Percentiles rank a stretch among this genome's conserved stretches.
phyloP scores from a whole-genome alignment of 1,140 invertebrate species.

The Megalonaias nervosa region DNA sequence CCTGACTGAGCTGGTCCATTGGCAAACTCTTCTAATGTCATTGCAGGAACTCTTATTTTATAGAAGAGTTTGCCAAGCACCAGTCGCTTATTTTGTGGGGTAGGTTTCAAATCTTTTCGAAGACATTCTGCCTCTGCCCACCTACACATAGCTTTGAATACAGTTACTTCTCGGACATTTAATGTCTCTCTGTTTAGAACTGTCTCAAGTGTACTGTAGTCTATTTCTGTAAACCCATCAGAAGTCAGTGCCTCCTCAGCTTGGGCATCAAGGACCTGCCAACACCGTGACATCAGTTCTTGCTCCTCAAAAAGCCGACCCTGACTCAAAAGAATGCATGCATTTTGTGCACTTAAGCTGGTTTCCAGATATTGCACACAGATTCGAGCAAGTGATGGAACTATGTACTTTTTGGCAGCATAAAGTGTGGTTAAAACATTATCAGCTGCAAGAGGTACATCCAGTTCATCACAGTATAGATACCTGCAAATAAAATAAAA shows the following conservation, averaged over 20 bases:
- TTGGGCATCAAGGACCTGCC: slow-evolving; percentile 92
- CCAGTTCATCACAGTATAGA: slow-evolving; percentile 92
- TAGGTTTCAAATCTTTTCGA: slow-evolving; percentile 78
- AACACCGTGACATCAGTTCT: slow-evolving; percentile 83
- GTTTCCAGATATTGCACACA: slow-evolving; percentile 88
- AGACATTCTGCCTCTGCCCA: slow-evolving; percentile 88
- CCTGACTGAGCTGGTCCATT: slow-evolving; percentile 81
- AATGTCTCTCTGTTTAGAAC: slow-evolving; percentile 89
- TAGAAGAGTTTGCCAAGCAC: slow-evolving; percentile 82
- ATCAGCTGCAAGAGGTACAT: slow-evolving; percentile 84
- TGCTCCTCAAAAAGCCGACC: slow-evolving; percentile 87
- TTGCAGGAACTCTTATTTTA: slow-evolving; percentile 86
- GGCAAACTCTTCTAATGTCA: slow-evolving; percentile 90
- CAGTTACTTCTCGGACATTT: slow-evolving; percentile 83
- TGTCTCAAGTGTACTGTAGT: slow-evolving; percentile 84
- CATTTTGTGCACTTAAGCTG: slow-evolving; percentile 86
- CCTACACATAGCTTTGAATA: slow-evolving; percentile 80
- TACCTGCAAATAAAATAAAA: slow-evolving; percentile 78
- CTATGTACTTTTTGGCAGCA: slow-evolving; percentile 90
- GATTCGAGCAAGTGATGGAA: slow-evolving; percentile 84
- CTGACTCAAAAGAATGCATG: slow-evolving; percentile 84
- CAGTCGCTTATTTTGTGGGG: slow-evolving; percentile 80
- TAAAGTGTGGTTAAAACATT: slow-evolving; percentile 89
- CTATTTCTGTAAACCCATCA: slow-evolving; percentile 91
- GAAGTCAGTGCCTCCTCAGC: slow-evolving; percentile 85